Percentiles rank a stretch among this genome's conserved stretches.
phyloP scores from a whole-genome alignment of 1,140 invertebrate species.

The Procambarus virginalis region DNA sequence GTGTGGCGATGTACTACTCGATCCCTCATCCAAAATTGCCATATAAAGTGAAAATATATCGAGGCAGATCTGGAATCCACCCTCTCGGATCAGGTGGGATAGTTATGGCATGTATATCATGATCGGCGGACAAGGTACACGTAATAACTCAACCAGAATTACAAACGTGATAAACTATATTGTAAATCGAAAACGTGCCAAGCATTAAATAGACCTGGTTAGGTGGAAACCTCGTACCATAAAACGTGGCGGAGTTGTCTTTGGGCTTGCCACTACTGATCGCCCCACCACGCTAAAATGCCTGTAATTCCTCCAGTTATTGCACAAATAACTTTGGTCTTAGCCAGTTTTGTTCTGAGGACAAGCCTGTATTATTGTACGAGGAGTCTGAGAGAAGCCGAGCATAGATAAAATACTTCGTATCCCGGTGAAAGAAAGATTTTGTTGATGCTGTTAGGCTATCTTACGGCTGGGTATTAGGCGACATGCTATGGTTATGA shows the following conservation, averaged over 20 bases:
- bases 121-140: slow-evolving; percentile 12
- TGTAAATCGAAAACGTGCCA: slow-evolving; percentile 30
- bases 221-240: slow-evolving; percentile 13
- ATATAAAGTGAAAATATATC: slow-evolving; percentile 49
- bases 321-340: neutral
- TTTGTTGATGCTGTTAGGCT: no score
- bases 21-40: slow-evolving; percentile 49
- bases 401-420: neutral
- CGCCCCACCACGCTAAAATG: neutral
- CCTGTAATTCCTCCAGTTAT: neutral
- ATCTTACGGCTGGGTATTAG: no score
- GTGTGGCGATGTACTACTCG: slow-evolving; percentile 31
- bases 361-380: neutral
- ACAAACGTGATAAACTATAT: slow-evolving; percentile 38
- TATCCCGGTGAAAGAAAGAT: neutral
- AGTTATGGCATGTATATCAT: slow-evolving; percentile 13
- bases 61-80: slow-evolving; percentile 13
- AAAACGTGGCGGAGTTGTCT: slow-evolving; percentile 12
- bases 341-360: neutral
- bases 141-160: slow-evolving; percentile 31
- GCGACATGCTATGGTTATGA: neutral
- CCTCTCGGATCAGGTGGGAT: slow-evolving; percentile 6
- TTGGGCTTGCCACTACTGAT: neutral
- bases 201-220: slow-evolving; percentile 12
- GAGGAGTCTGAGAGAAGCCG: neutral